A percentile compares a stretch with the other conserved stretches of the same genome.
Evolutionary conservation across 2,888 invertebrate genomes (phyloP).

Genomic region (Dryomyza anilis): DNA sequence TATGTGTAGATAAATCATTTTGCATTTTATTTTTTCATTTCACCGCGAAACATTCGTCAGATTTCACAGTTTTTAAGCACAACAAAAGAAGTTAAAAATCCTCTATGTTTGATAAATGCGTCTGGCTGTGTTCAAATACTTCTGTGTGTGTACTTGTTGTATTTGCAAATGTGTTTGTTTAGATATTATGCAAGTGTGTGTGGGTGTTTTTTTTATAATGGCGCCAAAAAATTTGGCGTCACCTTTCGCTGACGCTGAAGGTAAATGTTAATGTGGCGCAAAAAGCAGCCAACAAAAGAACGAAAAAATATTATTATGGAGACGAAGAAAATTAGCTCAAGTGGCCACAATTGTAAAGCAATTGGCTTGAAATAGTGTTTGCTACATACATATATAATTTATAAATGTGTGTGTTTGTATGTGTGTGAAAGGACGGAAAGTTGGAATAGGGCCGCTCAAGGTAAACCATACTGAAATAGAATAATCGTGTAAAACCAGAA

Average conservation of each 20-base stretch:
- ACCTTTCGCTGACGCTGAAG: neutral
- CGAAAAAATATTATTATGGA: neutral
- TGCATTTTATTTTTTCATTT: neutral
- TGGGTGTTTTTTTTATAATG: neutral
- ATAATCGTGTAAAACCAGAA: no score
- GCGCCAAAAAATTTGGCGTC: slow-evolving; percentile 22
- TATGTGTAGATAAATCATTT: slow-evolving; percentile 5
- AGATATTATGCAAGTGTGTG: neutral
- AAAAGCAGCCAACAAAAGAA: neutral
- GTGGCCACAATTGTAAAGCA: slow-evolving; percentile 9
- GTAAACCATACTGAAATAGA: neutral
- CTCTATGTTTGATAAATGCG: slow-evolving; percentile 11
- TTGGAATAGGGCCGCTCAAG: neutral
- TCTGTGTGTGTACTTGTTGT: neutral
- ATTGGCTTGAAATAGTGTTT: neutral
- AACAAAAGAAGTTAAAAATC: slow-evolving; percentile 13
- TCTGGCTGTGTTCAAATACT: neutral
- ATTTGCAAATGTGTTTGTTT: neutral
- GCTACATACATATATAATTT: no score
- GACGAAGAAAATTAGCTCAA: slow-evolving; percentile 9
- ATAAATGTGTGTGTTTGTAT: no score
- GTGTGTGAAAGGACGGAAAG: neutral
- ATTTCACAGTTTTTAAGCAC: neutral
- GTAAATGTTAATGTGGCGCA: slow-evolving; percentile 9
- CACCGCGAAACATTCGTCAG: slow-evolving; percentile 1